A percentile compares a stretch with the other conserved stretches of the same genome.
Evolutionary conservation across 2,113 vertebrate genomes (phyloP).

Genomic region (Chunga burmeisteri): DNA sequence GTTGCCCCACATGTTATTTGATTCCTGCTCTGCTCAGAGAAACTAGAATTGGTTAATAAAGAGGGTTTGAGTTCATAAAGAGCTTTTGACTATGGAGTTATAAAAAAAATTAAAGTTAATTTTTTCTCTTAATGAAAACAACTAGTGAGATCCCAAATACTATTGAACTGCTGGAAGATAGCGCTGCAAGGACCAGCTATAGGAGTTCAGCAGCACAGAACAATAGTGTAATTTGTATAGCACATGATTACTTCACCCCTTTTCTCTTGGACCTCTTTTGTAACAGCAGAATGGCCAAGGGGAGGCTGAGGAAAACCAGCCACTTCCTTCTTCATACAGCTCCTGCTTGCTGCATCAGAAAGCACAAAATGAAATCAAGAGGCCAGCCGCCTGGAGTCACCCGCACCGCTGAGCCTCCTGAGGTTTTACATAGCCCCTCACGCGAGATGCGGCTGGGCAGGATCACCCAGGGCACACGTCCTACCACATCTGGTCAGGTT

Average conservation of each 20-base stretch:
- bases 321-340: background rate
- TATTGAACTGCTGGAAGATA: background rate
- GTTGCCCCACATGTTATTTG: background rate
- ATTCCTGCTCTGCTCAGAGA: background rate
- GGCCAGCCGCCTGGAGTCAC: background rate
- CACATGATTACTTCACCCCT: accelerated
- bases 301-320: background rate
- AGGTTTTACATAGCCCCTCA: background rate
- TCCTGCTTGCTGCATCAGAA: background rate
- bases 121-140: background rate
- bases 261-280: background rate
- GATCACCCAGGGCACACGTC: background rate
- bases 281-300: background rate
- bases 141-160: background rate
- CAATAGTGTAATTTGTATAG: background rate
- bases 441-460: background rate
- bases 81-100: background rate
- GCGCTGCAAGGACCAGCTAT: background rate
- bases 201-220: background rate
- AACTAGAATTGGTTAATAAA: background rate
- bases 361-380: background rate
- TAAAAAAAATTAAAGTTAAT: background rate
- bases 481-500: background rate
- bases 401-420: background rate
- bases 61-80: background rate